These are phyloP conservation scores for Hemibagrus guttatus DNA, from an alignment of 2,797 vertebrate species.

Conservation along the genomic window DNA sequence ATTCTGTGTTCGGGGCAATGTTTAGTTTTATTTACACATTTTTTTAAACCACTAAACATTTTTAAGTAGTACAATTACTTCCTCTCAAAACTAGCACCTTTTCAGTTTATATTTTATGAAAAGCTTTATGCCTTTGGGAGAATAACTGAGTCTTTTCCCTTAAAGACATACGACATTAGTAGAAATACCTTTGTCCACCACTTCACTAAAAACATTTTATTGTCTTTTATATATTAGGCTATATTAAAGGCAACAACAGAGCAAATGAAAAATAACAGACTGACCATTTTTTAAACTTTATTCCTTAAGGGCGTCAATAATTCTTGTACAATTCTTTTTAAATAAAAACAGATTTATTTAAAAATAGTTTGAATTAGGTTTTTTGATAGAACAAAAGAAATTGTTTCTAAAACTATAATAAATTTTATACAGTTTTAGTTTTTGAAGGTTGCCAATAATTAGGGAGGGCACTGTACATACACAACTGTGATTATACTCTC, in stretches of 20 bases:
- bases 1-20: background rate
- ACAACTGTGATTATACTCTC: constrained; percentile 1
- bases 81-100: background rate
- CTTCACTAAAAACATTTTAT: background rate
- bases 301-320: background rate
- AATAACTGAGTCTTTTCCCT: background rate
- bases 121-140: background rate
- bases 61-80: background rate
- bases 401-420: background rate
- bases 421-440: background rate
- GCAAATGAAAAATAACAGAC: background rate
- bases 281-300: background rate
- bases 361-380: background rate
- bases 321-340: background rate
- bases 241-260: background rate
- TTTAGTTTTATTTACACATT: background rate
- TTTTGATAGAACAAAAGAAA: background rate
- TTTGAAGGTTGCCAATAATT: background rate
- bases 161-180: no score
- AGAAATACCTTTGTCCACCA: background rate
- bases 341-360: background rate
- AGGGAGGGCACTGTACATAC: background rate
- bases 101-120: background rate
- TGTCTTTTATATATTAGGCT: no score
- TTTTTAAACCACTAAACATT: background rate